Evolutionary conservation across 2,888 invertebrate species (phyloP).

Genomic region (Quadroppia sp.): DNA sequence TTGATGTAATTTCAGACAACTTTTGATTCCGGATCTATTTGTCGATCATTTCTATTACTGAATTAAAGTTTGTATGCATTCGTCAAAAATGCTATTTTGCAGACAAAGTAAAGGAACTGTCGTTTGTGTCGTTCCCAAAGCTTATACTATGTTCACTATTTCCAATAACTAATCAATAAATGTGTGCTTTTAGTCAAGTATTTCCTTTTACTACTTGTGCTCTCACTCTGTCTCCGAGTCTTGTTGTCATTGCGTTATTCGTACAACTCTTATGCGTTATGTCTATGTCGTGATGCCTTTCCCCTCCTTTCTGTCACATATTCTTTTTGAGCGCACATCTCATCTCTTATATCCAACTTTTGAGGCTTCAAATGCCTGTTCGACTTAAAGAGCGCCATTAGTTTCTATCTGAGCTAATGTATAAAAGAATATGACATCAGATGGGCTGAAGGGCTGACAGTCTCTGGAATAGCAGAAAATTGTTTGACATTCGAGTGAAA

Average conservation of each 20-base stretch:
- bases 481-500: constrained; percentile 34
- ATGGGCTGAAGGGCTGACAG: neutral
- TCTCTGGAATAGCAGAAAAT: constrained; percentile 33
- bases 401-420: constrained; percentile 19
- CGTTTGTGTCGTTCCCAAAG: neutral
- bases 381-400: constrained; percentile 27
- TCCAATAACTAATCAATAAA: constrained; percentile 37
- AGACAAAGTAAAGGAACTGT: constrained; percentile 17
- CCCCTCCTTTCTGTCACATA: constrained; percentile 28
- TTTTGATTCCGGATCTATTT: no score
- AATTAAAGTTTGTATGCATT: neutral
- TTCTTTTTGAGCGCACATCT: constrained; percentile 28
- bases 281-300: neutral
- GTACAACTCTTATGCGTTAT: constrained; percentile 10
- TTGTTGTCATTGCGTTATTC: constrained; percentile 21
- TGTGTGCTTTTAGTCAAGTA: constrained; percentile 36
- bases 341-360: constrained; percentile 30
- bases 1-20: no score
- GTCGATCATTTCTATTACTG: no score
- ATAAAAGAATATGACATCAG: constrained; percentile 33
- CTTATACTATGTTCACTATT: neutral
- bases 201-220: constrained; percentile 32
- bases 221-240: constrained; percentile 14
- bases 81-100: constrained; percentile 21
- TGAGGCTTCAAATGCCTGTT: constrained; percentile 12